These are phyloP conservation scores for Clarias macrocephalus DNA, from an alignment of 2,113 vertebrate genomes.

Conservation along the genomic window DNA sequence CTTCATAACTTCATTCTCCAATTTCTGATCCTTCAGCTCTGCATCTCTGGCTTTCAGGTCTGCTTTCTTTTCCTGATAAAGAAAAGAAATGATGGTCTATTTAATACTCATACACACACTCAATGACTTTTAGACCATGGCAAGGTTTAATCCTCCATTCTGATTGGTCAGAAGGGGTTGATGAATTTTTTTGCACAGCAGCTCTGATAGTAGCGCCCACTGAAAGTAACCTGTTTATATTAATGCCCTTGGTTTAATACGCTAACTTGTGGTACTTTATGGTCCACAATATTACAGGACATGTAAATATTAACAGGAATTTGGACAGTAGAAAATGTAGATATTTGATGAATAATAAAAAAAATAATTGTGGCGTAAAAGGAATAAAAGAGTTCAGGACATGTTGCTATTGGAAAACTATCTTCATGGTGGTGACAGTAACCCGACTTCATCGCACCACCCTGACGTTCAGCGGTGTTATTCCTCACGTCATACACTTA, in stretches of 20 bases:
- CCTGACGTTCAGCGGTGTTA: too few relatives aligned
- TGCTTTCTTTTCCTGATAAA: constrained; percentile 71
- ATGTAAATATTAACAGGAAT: background rate
- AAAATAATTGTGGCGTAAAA: too few relatives aligned
- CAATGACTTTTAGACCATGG: too few relatives aligned
- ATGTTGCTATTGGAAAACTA: background rate
- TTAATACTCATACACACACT: background rate
- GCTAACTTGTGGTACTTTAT: too few relatives aligned
- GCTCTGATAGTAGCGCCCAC: too few relatives aligned
- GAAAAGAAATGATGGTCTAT: background rate
- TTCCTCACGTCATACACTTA: too few relatives aligned
- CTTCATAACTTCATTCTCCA: constrained; percentile 79
- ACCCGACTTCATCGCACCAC: background rate
- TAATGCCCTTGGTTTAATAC: too few relatives aligned
- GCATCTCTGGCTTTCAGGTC: constrained; percentile 73
- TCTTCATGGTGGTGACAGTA: background rate
- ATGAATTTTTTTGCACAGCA: too few relatives aligned
- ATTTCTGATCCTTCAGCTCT: constrained; percentile 76
- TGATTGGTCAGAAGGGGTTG: too few relatives aligned
- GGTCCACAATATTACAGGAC: background rate
- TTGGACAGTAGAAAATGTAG: background rate
- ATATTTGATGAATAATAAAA: background rate
- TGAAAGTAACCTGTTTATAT: too few relatives aligned
- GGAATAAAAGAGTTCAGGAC: background rate
- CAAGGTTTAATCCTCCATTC: too few relatives aligned